A percentile compares a stretch with the other conserved stretches of the same genome.
Evolutionary conservation across 2,113 vertebrate species (phyloP).

Genomic region (Xerus inauris): DNA sequence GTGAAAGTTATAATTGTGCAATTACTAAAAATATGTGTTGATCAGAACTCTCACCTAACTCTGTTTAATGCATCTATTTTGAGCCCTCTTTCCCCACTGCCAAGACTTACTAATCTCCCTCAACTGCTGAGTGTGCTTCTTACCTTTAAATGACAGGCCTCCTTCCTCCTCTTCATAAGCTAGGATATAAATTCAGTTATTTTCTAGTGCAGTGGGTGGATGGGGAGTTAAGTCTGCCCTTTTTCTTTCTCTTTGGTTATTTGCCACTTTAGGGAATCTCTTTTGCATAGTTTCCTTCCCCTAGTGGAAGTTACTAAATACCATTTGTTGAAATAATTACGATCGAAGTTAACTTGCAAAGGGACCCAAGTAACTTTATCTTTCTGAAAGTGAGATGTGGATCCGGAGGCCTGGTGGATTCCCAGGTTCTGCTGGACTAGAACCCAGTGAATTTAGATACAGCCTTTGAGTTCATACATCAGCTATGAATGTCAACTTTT

Average conservation of each 20-base stretch:
- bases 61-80: conserved; percentile 65
- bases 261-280: neutral
- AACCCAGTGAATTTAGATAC: neutral
- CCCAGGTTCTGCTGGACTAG: neutral
- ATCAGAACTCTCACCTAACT: conserved; percentile 43
- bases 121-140: conserved; percentile 45
- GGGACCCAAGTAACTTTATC: neutral
- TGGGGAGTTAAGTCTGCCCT: neutral
- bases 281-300: neutral
- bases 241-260: conserved; percentile 2
- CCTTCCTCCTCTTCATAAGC: neutral
- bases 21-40: conserved; percentile 70
- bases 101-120: conserved; percentile 51
- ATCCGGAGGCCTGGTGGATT: neutral
- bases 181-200: neutral
- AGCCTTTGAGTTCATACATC: neutral
- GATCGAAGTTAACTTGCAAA: neutral
- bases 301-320: neutral
- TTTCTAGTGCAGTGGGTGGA: neutral
- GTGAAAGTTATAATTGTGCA: conserved; percentile 48
- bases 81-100: conserved; percentile 18
- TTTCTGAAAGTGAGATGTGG: neutral
- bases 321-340: neutral
- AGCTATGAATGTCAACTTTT: neutral
- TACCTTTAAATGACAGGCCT: neutral